These are phyloP conservation scores for Chelonoidis abingdonii DNA, from an alignment of 2,113 vertebrate species.

Conservation along the genomic window DNA sequence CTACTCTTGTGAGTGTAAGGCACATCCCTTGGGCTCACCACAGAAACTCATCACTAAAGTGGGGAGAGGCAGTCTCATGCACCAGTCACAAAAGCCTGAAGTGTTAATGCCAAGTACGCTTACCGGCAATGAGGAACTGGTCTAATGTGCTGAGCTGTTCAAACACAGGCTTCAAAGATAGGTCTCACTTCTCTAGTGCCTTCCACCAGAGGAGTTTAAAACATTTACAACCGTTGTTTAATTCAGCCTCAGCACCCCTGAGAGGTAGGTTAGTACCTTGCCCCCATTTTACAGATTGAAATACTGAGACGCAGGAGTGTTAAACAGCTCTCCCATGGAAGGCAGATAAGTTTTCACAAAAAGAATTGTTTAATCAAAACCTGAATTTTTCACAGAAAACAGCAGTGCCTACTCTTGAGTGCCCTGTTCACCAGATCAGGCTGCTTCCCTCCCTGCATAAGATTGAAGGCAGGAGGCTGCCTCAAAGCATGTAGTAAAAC, in stretches of 20 bases:
- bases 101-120: fast-evolving
- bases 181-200: not conserved
- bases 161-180: not conserved
- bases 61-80: not conserved
- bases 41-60: fast-evolving
- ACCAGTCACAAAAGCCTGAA: not conserved
- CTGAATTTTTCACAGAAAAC: not conserved
- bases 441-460: not conserved
- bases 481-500: not conserved
- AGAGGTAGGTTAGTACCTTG: not conserved
- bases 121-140: not conserved
- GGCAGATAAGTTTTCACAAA: not conserved
- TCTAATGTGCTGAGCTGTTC: not conserved
- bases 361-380: not conserved
- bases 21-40: not conserved
- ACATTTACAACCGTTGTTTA: not conserved
- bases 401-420: not conserved
- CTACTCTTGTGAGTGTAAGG: not conserved
- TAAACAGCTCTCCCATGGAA: not conserved
- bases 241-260: not conserved
- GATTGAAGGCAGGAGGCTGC: not conserved
- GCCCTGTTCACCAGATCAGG: not conserved
- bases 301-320: not conserved
- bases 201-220: not conserved
- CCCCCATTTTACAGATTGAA: not conserved